Conservation (phyloP, 1,140 invertebrate species). For the Nebria ingens region DNA sequence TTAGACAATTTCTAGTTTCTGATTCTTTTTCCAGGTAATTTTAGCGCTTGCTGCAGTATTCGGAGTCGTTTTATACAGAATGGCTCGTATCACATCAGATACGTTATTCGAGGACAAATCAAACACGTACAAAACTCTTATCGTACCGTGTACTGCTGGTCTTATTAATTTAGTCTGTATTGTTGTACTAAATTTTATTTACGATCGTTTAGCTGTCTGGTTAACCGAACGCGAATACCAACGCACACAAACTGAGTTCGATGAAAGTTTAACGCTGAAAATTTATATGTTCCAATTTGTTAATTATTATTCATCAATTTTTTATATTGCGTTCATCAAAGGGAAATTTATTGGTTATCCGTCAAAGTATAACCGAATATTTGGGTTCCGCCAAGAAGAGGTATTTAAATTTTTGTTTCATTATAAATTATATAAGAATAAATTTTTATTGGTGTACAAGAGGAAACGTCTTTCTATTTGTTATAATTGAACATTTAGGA, state of each 20-base stretch:
- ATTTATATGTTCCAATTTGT: constrained; percentile 83
- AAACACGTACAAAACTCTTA: constrained; percentile 45
- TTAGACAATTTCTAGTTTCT: no score
- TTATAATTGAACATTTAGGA: no score
- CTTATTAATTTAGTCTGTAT: constrained; percentile 60
- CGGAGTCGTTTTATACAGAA: constrained; percentile 64
- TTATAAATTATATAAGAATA: no score
- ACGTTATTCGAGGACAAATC: constrained; percentile 40
- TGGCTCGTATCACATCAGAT: constrained; percentile 52
- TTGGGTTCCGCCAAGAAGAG: constrained; percentile 60
- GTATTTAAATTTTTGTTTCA: constrained; percentile 37
- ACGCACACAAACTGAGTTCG: constrained; percentile 74
- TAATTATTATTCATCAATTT: constrained; percentile 77
- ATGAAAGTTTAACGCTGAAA: constrained; percentile 74
- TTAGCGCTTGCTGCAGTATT: constrained; percentile 65
- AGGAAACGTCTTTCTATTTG: no score
- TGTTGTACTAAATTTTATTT: constrained; percentile 41
- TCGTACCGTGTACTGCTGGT: constrained; percentile 52
- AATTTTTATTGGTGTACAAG: no score
- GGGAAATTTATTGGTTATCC: constrained; percentile 71
- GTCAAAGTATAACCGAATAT: constrained; percentile 59
- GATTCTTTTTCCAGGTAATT: constrained; percentile 52
- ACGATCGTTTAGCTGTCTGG: constrained; percentile 39
- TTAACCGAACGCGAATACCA: constrained; percentile 72
- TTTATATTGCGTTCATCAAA: constrained; percentile 81